These are phyloP conservation scores for Chanos chanos DNA, from an alignment of 2,797 vertebrate species.

Conservation along the genomic window DNA sequence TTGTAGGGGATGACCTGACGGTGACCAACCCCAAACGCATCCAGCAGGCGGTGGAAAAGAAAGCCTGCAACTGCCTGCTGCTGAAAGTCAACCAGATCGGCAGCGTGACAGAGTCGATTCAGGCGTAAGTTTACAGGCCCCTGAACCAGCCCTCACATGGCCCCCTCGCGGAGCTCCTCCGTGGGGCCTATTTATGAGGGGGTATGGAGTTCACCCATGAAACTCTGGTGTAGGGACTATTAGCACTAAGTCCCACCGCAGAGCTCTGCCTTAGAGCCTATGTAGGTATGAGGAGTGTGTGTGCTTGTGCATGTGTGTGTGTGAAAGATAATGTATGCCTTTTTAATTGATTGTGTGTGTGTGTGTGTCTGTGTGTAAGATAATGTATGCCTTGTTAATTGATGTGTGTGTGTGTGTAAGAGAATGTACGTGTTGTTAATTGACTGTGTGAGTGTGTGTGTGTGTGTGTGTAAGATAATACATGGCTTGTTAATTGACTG, in stretches of 20 bases:
- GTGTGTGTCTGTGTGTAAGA: no score
- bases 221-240: no score
- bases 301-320: not conserved
- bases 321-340: no score
- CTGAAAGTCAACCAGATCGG: conserved; percentile 66
- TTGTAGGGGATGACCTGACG: conserved; percentile 66
- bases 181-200: not conserved
- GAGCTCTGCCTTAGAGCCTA: not conserved
- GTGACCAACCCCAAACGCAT: conserved; percentile 72
- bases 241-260: not conserved
- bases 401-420: conserved; percentile 2
- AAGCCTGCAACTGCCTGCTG: conserved; percentile 68
- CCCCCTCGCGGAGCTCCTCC: not conserved
- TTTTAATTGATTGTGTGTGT: no score
- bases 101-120: conserved; percentile 62
- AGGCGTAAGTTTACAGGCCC: conserved; percentile 56
- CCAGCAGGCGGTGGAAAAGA: conserved; percentile 60
- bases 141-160: not conserved
- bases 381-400: no score
- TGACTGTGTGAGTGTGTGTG: not conserved
- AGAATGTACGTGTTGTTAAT: not conserved
- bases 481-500: no score
- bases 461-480: not conserved
- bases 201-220: no score
- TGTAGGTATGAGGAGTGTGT: not conserved